Evolutionary conservation across 2,113 vertebrate species (phyloP), one percentile per base, ranked within the genome.

Genomic region (Alethe diademata): DNA sequence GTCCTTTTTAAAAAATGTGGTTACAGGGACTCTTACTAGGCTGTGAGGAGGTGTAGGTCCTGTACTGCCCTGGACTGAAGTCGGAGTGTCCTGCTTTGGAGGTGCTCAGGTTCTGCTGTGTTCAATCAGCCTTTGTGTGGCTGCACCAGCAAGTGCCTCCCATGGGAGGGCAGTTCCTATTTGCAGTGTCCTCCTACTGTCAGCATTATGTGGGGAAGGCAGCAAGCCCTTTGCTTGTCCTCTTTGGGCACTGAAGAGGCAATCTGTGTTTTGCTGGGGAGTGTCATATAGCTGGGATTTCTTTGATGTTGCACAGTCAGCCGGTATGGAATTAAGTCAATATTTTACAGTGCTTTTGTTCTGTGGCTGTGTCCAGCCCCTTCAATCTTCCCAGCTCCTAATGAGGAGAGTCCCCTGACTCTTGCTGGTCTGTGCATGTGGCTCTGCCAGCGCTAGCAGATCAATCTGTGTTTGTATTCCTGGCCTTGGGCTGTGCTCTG

Each of bases 261-360:
- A 58, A 6, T 35, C 40, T 42, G 14, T 75, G 3, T 47, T 72
- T 67, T 51, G 5, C 42, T 73, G 29, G 23, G 12, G 9, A 48
- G 15, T 0, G 0, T n/a, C 2, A 0, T 3, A 1, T 23, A 74
- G 58, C 35, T 78, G 66, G 7, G 19, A 24, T 74, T 86, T 57
- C 47, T 78, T 31, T 74, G 47, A 50, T 35, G 24, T 43, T 50
- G 35, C 19, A 33, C 5, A 0, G 45, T 57, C 60, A 69, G n/a
- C 40, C 0, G 0, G 9, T 19, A 7, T 0, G 3, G 78, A 81
- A 74, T 70, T 69, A 38, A 62, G 26, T 86, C 88, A 84, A 54
- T 71, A 19, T 70, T 93, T 70, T 66, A 33, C n/a, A 45, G 74
- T 19, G 25, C 6, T 57, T 62, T 87, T 80, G 47, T 70, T 81